phyloP scores from a whole-genome alignment of 1,140 invertebrate genomes.

The Micrasema longulum region DNA sequence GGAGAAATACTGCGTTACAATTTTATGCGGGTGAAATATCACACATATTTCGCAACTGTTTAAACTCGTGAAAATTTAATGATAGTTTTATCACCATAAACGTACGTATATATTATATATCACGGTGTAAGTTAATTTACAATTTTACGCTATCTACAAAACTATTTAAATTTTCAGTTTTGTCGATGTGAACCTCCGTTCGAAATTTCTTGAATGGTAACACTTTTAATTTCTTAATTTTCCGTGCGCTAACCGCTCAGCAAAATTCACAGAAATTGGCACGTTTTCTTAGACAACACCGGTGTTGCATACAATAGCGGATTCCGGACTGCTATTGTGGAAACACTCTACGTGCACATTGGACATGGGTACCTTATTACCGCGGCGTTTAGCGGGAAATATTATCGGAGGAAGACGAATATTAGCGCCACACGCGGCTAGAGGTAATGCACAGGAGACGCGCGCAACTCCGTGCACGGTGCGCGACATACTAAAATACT shows the following conservation, averaged over 20 bases:
- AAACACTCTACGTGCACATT: constrained; percentile 6
- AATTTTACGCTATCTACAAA: not conserved
- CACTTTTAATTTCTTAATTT: not conserved
- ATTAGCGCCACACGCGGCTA: not conserved
- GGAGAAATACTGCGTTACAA: no score
- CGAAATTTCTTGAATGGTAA: not conserved
- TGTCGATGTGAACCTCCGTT: not conserved
- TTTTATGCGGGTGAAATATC: no score
- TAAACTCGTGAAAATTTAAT: not conserved
- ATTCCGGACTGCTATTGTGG: constrained; percentile 3
- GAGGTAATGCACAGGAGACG: not conserved
- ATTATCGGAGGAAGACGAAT: not conserved
- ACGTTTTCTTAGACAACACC: constrained; percentile 9
- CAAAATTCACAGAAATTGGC: constrained; percentile 4
- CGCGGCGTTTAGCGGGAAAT: not conserved
- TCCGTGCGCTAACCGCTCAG: no score
- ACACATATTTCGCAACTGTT: no score
- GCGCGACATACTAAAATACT: constrained; percentile 23
- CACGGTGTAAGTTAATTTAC: not conserved
- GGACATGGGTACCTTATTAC: constrained; percentile 2
- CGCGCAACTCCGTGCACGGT: constrained; percentile 19
- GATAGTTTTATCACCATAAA: not conserved
- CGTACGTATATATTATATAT: not conserved
- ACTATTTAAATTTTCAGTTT: not conserved
- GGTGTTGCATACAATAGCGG: constrained; percentile 18